Base-by-base conservation (phyloP, 1,140 invertebrate genomes). In the Drosophila neocordata region DNA sequence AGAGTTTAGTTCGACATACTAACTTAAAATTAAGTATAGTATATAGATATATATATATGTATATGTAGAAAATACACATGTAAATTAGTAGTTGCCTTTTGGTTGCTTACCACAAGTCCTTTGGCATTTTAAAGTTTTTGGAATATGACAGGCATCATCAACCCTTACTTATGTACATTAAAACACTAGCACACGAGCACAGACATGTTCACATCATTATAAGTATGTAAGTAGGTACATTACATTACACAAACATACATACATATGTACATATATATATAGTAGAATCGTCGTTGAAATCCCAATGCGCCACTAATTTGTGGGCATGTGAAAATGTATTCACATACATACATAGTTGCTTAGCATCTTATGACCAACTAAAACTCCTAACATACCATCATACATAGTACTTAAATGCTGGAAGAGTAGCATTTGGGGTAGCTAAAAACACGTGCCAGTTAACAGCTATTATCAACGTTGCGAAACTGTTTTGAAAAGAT, bases 261-360 rank as follows among this genome's bases (percentile, higher is more conserved):
- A 15, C 41, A 15, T 12, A 37, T 12, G 3, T 12, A 37, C n/a
- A n/a, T n/a, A n/a, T n/a, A n/a, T n/a, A n/a, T n/a, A n/a, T n/a
- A n/a, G n/a, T n/a, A 2, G 11, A 3, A n/a, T n/a, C 3, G 2
- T 35, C 37, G 15, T 20, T 48, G 15, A 18, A 48, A 20, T 48
- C 41, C 41, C 41, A 18, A 48, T 20, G 41, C 41, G 15, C 41
- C 41, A 48, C 41, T 48, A 48, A 48, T 48, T 48, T 48, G 41
- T 48, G 41, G 41, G 8, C 41, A 20, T 2, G 4, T 18, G 13
- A 13, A 9, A 7, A 2, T 44, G 15, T 44, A 4, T 44, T 12
- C 37, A 53, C 24, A 52, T 55, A 52, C 27, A 53, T 63, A 24
- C 31, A 37, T 52, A n/a, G 22, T 31, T 53, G 31, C 15, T 56